Conservation (phyloP, 1,140 invertebrate genomes). For the Mycetomoellerius zeteki region DNA sequence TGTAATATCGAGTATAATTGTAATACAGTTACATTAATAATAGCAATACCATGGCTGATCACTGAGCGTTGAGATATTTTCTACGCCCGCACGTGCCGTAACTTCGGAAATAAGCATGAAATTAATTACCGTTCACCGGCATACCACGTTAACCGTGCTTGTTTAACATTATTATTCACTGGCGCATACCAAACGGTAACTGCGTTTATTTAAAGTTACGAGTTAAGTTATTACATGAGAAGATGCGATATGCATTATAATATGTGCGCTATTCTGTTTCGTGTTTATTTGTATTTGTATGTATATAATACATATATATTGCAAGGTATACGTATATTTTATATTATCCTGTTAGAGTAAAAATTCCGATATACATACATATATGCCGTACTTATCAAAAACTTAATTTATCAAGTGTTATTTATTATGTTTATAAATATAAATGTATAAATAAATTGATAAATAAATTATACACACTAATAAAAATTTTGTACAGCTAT, state of each 20-base stretch:
- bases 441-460: too few relatives aligned
- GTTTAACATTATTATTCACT: conserved; percentile 43
- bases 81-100: background rate
- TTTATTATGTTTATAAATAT: too few relatives aligned
- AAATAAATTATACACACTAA: too few relatives aligned
- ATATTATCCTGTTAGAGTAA: background rate
- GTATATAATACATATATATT: too few relatives aligned
- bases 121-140: conserved; percentile 38
- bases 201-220: conserved; percentile 38
- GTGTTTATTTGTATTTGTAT: conserved; percentile 30
- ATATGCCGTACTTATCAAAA: too few relatives aligned
- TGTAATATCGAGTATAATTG: conserved; percentile 24
- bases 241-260: conserved; percentile 8
- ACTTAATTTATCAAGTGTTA: too few relatives aligned
- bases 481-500: too few relatives aligned
- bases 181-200: conserved; percentile 7
- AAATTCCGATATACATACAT: too few relatives aligned
- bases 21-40: conserved; percentile 34
- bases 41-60: conserved; percentile 13
- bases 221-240: conserved; percentile 1
- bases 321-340: background rate
- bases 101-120: conserved; percentile 33
- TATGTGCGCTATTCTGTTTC: background rate
- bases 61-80: conserved; percentile 27
- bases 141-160: conserved; percentile 9